phyloP scores from a whole-genome alignment of 2,888 invertebrate genomes.

The Gastracanthus pulcherrimus region DNA sequence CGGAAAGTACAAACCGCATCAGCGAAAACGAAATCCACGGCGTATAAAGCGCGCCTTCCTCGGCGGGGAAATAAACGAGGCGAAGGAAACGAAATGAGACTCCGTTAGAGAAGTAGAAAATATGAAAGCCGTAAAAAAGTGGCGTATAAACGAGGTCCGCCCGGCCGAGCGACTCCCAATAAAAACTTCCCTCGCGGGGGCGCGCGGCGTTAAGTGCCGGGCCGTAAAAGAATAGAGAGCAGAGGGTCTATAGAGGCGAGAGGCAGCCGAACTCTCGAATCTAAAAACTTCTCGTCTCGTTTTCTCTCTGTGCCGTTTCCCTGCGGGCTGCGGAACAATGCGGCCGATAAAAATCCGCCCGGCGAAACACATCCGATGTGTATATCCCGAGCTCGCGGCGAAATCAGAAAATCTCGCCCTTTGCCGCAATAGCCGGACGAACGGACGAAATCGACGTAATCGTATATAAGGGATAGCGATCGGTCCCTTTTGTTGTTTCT shows the following conservation, averaged over 20 bases:
- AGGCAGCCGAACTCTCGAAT: neutral
- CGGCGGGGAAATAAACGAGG: neutral
- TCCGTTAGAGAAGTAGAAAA: constrained; percentile 10
- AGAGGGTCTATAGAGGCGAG: neutral
- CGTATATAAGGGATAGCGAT: neutral
- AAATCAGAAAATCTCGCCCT: too few species aligned
- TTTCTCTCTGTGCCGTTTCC: neutral
- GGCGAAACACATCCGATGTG: too few species aligned
- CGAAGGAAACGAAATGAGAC: neutral
- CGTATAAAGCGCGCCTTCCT: too few species aligned
- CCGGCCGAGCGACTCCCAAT: too few species aligned
- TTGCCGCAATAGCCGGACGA: too few species aligned
- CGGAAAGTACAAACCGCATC: too few species aligned
- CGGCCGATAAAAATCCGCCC: neutral
- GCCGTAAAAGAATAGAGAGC: neutral
- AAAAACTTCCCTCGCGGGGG: constrained; percentile 22
- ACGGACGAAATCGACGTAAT: neutral
- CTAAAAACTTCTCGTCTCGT: constrained; percentile 7
- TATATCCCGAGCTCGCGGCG: too few species aligned
- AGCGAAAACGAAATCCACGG: too few species aligned
- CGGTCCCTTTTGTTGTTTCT: neutral
- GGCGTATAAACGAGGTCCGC: neutral
- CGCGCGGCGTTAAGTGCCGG: neutral
- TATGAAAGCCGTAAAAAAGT: constrained; percentile 35
- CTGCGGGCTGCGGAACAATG: neutral